Percentiles rank a stretch among this genome's conserved stretches.
phyloP scores from a whole-genome alignment of 2,888 invertebrate species.

The Netelia inedita region DNA sequence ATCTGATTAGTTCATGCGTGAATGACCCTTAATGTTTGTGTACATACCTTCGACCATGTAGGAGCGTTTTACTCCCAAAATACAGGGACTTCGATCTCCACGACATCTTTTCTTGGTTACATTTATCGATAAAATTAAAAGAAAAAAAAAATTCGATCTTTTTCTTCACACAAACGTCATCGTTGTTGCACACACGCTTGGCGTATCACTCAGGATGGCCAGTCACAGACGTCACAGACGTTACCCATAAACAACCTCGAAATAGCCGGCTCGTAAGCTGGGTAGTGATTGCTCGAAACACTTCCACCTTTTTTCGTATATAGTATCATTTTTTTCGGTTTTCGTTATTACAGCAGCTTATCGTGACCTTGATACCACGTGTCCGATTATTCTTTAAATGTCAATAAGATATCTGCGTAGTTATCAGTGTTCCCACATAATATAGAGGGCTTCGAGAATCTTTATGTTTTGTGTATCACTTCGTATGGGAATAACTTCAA shows the following conservation, averaged over 20 bases:
- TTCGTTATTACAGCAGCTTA: slow-evolving; percentile 6
- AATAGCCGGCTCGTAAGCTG: slow-evolving; percentile 11
- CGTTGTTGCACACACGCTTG: neutral
- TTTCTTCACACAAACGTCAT: neutral
- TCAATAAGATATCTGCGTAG: neutral
- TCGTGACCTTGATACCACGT: slow-evolving; percentile 3
- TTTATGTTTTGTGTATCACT: slow-evolving; percentile 13
- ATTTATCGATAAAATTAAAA: neutral
- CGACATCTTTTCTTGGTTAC: slow-evolving; percentile 32
- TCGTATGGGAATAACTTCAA: slow-evolving; percentile 35
- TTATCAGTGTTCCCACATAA: slow-evolving; percentile 2
- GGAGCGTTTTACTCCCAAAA: slow-evolving; percentile 10
- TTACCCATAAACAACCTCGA: neutral
- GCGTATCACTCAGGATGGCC: neutral
- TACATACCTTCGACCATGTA: slow-evolving; percentile 48
- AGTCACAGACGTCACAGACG: neutral
- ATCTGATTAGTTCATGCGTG: neutral
- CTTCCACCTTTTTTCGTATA: slow-evolving; percentile 21
- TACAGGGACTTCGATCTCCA: slow-evolving; percentile 50
- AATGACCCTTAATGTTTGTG: neutral
- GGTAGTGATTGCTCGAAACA: neutral
- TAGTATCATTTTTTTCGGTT: slow-evolving; percentile 55
- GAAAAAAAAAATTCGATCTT: neutral
- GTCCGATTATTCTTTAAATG: slow-evolving; percentile 7
- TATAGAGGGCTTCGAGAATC: slow-evolving; percentile 4